Percentiles rank a stretch among this genome's conserved stretches.
Evolutionary conservation across 92 coral and sea anemone genomes (phyloP).

Genomic region (Zoanthus sansibaricus): DNA sequence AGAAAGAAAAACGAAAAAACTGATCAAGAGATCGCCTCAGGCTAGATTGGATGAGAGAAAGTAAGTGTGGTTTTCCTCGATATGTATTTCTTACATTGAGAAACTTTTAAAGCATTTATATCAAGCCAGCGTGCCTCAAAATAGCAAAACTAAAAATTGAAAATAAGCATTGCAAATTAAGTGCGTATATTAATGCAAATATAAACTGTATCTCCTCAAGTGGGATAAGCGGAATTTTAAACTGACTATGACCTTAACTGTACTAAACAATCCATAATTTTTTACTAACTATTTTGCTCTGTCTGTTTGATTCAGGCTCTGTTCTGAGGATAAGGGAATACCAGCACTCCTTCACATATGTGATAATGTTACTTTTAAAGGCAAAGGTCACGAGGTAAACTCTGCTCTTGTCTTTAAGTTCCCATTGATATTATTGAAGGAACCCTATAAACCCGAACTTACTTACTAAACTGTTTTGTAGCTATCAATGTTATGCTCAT

Average conservation of each 20-base stretch:
- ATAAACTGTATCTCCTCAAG: too few relatives aligned
- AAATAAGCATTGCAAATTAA: too few relatives aligned
- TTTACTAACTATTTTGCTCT: too few relatives aligned
- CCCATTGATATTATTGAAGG: not conserved
- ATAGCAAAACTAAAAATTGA: too few relatives aligned
- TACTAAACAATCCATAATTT: not conserved
- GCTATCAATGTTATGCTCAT: too few relatives aligned
- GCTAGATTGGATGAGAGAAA: slow-evolving; percentile 82
- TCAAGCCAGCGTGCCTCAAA: too few relatives aligned
- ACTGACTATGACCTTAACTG: too few relatives aligned
- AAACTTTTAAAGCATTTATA: not conserved
- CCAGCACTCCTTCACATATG: slow-evolving; percentile 88
- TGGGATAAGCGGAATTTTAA: too few relatives aligned
- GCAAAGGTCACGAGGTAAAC: slow-evolving; percentile 98
- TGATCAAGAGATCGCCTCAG: slow-evolving; percentile 79
- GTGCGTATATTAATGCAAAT: too few relatives aligned
- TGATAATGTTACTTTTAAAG: slow-evolving; percentile 86
- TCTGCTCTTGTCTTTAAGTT: not conserved
- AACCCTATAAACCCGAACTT: too few relatives aligned
- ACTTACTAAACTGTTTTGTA: too few relatives aligned
- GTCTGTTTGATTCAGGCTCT: slow-evolving; percentile 61
- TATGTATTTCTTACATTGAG: not conserved
- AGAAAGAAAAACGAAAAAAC: slow-evolving; percentile 65
- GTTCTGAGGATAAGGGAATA: slow-evolving; percentile 83
- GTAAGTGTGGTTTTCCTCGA: slow-evolving; percentile 41